A percentile compares a stretch with the other conserved stretches of the same genome.
Evolutionary conservation across 1,140 invertebrate genomes (phyloP).

Genomic region (Eumeta japonica): DNA sequence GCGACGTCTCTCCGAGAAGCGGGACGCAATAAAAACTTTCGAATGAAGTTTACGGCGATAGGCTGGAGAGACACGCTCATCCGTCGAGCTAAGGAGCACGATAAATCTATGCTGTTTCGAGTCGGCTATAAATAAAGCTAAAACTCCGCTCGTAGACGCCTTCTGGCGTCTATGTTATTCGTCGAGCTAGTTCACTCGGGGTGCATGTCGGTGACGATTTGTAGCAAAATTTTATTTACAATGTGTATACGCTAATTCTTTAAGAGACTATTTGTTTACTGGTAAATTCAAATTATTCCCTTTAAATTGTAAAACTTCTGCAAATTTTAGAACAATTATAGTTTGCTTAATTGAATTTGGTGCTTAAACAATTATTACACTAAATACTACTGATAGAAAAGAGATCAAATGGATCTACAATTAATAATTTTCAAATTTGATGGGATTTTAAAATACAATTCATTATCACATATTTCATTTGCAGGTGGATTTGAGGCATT

Average conservation of each 20-base stretch:
- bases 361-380: no score
- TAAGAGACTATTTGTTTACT: conserved; percentile 2
- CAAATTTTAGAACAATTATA: no score
- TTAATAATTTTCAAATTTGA: no score
- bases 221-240: conserved; percentile 19
- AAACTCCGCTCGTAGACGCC: conserved; percentile 17
- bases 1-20: conserved; percentile 24
- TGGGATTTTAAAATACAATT: no score
- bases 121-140: conserved; percentile 37
- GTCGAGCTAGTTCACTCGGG: conserved; percentile 22
- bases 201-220: conserved; percentile 17
- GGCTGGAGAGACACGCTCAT: conserved; percentile 24
- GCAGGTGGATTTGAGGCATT: conserved; percentile 85
- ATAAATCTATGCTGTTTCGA: conserved; percentile 41
- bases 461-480: conserved; percentile 26
- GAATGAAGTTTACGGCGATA: conserved; percentile 28
- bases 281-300: no score
- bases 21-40: conserved; percentile 36
- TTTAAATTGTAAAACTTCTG: no score
- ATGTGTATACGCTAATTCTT: conserved; percentile 6
- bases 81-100: conserved; percentile 35
- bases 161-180: conserved; percentile 17
- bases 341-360: no score
- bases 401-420: no score
- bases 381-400: no score